Evolutionary conservation across 2,797 vertebrate species (phyloP).

Genomic region (Nothura maculosa): DNA sequence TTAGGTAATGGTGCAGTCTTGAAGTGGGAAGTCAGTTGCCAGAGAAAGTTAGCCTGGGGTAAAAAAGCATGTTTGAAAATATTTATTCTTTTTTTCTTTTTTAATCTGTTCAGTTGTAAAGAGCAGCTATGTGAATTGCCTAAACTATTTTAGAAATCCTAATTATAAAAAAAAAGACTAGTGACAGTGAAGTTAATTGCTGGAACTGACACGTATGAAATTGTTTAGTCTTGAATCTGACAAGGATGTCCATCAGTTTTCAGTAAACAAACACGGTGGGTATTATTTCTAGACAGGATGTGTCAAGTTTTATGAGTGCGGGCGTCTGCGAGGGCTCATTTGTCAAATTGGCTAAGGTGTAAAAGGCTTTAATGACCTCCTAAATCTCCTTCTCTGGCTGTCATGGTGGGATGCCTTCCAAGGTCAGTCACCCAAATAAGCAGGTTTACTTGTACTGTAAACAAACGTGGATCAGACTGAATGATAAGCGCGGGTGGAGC

Average conservation of each 20-base stretch:
- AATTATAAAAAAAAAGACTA: background rate
- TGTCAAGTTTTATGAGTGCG: background rate
- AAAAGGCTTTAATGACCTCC: slow-evolving; percentile 65
- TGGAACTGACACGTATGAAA: slow-evolving; percentile 20
- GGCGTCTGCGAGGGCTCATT: background rate
- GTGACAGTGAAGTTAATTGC: slow-evolving; percentile 1
- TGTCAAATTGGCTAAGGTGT: slow-evolving; percentile 1
- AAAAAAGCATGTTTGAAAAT: rapidly evolving
- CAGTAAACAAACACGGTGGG: background rate
- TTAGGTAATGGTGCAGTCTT: background rate
- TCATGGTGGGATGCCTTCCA: background rate
- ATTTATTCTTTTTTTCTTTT: background rate
- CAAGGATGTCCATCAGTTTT: slow-evolving; percentile 54
- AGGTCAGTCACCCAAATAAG: slow-evolving; percentile 50
- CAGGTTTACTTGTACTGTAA: slow-evolving; percentile 59
- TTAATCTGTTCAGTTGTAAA: background rate
- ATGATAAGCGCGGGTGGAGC: slow-evolving; percentile 34
- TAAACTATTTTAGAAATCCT: slow-evolving; percentile 16
- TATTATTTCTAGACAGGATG: slow-evolving; percentile 62
- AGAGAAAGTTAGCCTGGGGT: background rate
- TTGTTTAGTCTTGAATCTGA: slow-evolving; percentile 59
- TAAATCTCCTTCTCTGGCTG: slow-evolving; percentile 50
- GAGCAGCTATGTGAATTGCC: background rate
- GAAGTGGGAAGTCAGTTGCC: background rate
- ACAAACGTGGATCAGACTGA: slow-evolving; percentile 58